Evolutionary conservation across 2,113 vertebrate genomes (phyloP).

Genomic region (Corydoras sp.): DNA sequence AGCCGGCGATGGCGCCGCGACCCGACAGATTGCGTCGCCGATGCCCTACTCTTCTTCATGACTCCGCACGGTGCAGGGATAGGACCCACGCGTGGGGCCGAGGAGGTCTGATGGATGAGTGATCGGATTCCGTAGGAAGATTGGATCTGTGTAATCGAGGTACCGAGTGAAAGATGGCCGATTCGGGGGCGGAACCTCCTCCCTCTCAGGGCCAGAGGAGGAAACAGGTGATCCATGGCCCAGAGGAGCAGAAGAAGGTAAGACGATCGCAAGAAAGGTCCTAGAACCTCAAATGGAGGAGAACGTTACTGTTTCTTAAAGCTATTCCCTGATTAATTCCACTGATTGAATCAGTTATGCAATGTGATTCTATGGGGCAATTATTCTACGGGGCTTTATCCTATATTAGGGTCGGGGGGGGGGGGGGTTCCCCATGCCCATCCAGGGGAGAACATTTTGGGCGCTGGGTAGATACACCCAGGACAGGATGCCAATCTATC

Average conservation of each 20-base stretch:
- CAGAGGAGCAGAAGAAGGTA: constrained; percentile 97
- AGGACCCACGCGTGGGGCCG: not conserved
- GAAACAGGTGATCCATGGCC: constrained; percentile 81
- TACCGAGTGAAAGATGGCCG: constrained; percentile 73
- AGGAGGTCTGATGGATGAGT: not conserved
- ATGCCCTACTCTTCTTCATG: not conserved
- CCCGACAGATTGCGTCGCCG: not conserved
- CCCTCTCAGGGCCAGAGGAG: constrained; percentile 81
- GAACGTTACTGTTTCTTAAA: too few relatives aligned
- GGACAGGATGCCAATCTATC: too few relatives aligned
- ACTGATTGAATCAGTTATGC: too few relatives aligned
- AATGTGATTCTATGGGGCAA: too few relatives aligned
- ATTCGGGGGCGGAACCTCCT: constrained; percentile 77
- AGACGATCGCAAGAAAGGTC: constrained; percentile 51
- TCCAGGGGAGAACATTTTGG: too few relatives aligned
- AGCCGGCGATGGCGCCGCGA: not conserved
- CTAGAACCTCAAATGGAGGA: too few relatives aligned
- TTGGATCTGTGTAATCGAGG: constrained; percentile 28
- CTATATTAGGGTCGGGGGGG: too few relatives aligned
- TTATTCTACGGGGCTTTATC: too few relatives aligned
- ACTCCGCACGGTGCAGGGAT: not conserved
- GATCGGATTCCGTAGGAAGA: not conserved
- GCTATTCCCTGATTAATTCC: too few relatives aligned
- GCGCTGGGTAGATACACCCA: too few relatives aligned
- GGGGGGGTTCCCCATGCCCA: too few relatives aligned